Conservation (phyloP, 2,797 vertebrate genomes). For the Hydrocynus forskahlii region DNA sequence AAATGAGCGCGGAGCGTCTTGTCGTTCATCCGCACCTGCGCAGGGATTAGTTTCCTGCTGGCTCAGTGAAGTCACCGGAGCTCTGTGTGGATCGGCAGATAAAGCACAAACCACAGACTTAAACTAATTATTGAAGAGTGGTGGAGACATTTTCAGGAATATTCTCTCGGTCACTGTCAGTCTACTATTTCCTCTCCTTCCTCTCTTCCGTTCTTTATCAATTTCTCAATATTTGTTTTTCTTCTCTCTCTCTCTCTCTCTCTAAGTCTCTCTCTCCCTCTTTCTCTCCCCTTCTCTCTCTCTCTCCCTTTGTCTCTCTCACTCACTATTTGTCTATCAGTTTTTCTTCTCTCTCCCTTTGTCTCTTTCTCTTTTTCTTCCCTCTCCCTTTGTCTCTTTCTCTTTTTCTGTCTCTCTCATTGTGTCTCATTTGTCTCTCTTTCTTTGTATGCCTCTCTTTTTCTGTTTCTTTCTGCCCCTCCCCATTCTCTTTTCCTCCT, state of each 20-base stretch:
- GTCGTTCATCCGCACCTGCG: background rate
- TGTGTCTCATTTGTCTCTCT: background rate
- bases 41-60: background rate
- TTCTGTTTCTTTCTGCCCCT: background rate
- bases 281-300: background rate
- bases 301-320: background rate
- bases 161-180: background rate
- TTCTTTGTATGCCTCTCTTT: background rate
- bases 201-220: background rate
- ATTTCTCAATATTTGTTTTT: background rate
- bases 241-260: background rate
- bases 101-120: background rate
- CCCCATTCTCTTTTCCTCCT: background rate
- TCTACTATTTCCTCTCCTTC: background rate
- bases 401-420: background rate
- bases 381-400: background rate
- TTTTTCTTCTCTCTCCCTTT: background rate
- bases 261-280: rapidly evolving
- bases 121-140: background rate
- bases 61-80: constrained; percentile 41
- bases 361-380: background rate
- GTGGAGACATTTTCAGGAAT: background rate
- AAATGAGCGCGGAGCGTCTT: background rate
- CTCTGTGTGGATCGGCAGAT: constrained; percentile 6
- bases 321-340: background rate